Base-by-base conservation (phyloP, 2,888 invertebrate genomes). In the Clitarchus hookeri region DNA sequence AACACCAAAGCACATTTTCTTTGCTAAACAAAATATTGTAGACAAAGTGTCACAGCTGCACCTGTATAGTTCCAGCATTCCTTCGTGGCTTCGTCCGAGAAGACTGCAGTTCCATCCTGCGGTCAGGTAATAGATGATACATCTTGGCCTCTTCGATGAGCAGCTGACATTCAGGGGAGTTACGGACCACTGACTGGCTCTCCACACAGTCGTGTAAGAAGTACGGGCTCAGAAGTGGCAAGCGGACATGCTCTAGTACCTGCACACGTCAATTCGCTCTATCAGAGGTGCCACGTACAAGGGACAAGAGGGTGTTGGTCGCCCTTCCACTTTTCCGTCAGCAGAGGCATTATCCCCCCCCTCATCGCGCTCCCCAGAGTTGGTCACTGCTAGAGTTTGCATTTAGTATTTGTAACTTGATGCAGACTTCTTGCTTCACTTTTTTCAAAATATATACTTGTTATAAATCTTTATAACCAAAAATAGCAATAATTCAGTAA, bases 141-240 rank as follows among this genome's bases (percentile, higher is more conserved):
- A 90, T 89, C 88, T 92, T 91, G 27, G 92, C 92, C 88, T 92
- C 92, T 86, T 92, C 92, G 13, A 92, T 90, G 77, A 92, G 89
- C 44, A 89, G 88, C 78, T 90, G 90, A 88, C 92, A 92, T 84
- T 90, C 90, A 4, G 90, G 89, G 84, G 91, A 92, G 54, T 90
- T 88, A 80, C 89, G 88, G 0, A 93, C 90, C 19, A 91, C 90
- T 25, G 90, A 89, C 84, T 91, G 90, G 16, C 90, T 90, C 87
- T 91, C 91, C 16, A 93, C 92, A 88, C 90, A 91, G 89, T 93
- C 93, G 88, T 91, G 91, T 25, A 93, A 89, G 88, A 91, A 93
- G 89, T 93, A 93, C 4, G 92, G 92, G 87, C 91, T 92, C 23
- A 92, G 88, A 84, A 92, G 89, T 11, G 92, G 92, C 85, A 93